phyloP scores from a whole-genome alignment of 92 coral and sea anemone species.

The Desmophyllum pertusum region DNA sequence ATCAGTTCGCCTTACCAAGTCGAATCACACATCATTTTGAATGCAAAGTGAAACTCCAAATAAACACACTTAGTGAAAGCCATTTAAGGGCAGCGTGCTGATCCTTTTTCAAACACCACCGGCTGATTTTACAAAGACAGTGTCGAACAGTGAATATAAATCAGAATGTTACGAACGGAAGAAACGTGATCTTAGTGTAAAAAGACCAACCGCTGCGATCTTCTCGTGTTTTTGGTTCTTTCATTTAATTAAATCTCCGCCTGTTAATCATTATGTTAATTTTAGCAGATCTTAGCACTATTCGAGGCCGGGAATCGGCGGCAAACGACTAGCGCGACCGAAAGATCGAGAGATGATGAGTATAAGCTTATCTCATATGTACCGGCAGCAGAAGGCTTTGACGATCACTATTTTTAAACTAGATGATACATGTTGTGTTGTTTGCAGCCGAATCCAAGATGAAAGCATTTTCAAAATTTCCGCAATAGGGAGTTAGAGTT shows the following conservation, averaged over 20 bases:
- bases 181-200: neutral
- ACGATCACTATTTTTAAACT: no score
- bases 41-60: neutral
- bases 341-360: no score
- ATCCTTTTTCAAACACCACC: conserved; percentile 24
- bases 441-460: no score
- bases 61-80: neutral
- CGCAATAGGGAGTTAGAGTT: neutral
- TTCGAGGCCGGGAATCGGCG: no score
- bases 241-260: neutral
- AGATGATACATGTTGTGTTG: no score
- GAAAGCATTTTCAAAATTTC: no score
- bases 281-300: no score
- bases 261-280: no score
- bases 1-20: neutral
- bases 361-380: no score
- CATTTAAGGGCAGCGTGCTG: neutral
- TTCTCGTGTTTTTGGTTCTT: neutral
- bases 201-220: conserved; percentile 4
- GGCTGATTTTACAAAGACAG: neutral
- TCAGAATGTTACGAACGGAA: neutral
- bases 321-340: no score
- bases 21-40: neutral
- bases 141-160: neutral
- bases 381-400: no score